These are phyloP conservation scores for Plebejus melissa DNA, from an alignment of 2,888 invertebrate genomes.

Conservation along the genomic window DNA sequence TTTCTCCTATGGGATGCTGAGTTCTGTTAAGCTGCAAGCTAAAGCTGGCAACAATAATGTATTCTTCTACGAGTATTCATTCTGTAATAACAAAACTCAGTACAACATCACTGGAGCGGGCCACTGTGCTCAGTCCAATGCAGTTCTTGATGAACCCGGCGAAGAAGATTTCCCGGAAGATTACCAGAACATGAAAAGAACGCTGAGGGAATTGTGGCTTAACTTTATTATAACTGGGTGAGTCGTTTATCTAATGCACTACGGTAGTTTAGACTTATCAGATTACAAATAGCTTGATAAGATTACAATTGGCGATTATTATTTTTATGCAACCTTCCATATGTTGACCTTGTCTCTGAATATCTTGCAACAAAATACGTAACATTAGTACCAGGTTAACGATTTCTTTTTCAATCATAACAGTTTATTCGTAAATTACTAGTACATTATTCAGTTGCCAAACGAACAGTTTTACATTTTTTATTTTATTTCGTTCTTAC, in stretches of 20 bases:
- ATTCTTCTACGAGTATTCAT: constrained; percentile 51
- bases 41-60: constrained; percentile 47
- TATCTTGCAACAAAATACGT: neutral
- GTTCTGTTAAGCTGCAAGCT: constrained; percentile 43
- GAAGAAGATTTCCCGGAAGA: constrained; percentile 33
- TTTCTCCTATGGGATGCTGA: constrained; percentile 43
- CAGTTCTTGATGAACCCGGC: constrained; percentile 41
- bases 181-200: constrained; percentile 5
- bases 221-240: constrained; percentile 27
- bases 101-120: constrained; percentile 36
- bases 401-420: too few relatives aligned
- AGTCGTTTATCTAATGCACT: neutral
- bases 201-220: constrained; percentile 24
- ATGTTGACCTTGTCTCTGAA: neutral
- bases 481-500: neutral
- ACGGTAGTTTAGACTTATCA: neutral
- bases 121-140: constrained; percentile 45
- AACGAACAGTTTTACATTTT: too few relatives aligned
- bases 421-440: too few relatives aligned
- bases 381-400: too few relatives aligned
- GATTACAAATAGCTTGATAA: neutral
- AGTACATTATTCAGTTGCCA: too few relatives aligned
- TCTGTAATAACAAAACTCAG: constrained; percentile 40
- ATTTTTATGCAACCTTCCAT: neutral
- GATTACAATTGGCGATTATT: neutral